Percentiles rank a stretch among this genome's conserved stretches.
These are phyloP conservation scores for Aegithalos caudatus DNA, from an alignment of 2,113 vertebrate species.

Conservation along the genomic window DNA sequence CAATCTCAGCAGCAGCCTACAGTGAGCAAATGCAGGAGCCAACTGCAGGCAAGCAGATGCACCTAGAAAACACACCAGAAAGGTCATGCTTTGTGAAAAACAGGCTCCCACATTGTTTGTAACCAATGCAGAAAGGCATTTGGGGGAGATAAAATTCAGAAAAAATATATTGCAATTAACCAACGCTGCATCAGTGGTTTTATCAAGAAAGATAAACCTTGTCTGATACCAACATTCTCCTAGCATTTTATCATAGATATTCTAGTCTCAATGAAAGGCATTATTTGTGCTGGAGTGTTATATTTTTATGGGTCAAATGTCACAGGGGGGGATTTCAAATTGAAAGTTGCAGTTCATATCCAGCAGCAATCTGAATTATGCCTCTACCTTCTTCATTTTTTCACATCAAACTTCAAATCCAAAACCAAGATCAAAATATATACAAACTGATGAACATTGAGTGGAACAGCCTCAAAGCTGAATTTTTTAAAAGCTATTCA, in stretches of 20 bases:
- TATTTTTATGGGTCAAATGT: background rate
- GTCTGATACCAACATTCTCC: background rate
- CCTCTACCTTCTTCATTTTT: background rate
- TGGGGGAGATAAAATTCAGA: background rate
- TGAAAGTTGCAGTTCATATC: background rate
- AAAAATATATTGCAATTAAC: background rate
- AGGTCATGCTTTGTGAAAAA: background rate
- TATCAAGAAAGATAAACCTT: background rate
- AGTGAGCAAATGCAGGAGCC: background rate
- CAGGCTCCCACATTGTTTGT: background rate
- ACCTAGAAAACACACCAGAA: background rate
- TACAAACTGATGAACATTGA: background rate
- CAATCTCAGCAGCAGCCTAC: background rate
- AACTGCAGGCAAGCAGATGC: background rate
- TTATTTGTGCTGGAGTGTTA: background rate
- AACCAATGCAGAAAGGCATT: background rate
- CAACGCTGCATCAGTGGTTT: background rate
- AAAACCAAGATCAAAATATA: background rate
- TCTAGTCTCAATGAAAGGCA: background rate
- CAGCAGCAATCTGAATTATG: background rate
- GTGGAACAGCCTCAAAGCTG: background rate
- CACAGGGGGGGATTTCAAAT: fast-evolving
- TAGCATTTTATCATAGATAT: background rate
- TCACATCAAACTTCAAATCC: background rate
- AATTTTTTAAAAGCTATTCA: background rate